Percentiles rank a stretch among this genome's conserved stretches.
phyloP scores from a whole-genome alignment of 2,888 invertebrate genomes.

The Drosophila buzzatii region DNA sequence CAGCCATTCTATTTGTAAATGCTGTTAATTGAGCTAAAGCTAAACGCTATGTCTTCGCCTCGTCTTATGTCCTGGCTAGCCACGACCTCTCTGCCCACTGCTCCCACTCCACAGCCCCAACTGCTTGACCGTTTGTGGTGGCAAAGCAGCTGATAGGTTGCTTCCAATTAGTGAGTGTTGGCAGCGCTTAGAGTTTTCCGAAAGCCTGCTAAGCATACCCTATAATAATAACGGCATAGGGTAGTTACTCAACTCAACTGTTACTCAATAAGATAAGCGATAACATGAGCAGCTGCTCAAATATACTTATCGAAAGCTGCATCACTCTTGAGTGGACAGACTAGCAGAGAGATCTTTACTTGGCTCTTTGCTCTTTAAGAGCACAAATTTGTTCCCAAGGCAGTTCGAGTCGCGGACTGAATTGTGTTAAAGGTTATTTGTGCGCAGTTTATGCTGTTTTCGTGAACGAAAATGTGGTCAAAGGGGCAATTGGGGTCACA shows the following conservation, averaged over 20 bases:
- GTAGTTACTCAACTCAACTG: no score
- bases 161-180: slow-evolving; percentile 54
- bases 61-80: slow-evolving; percentile 25
- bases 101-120: background rate
- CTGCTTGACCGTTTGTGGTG: slow-evolving; percentile 7
- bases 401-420: background rate
- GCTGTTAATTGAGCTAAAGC: slow-evolving; percentile 78
- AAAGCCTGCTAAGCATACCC: slow-evolving; percentile 24
- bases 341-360: background rate
- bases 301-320: background rate
- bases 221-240: background rate
- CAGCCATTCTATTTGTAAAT: slow-evolving; percentile 65
- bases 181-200: slow-evolving; percentile 26
- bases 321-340: background rate
- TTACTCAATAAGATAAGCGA: background rate
- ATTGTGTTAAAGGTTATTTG: background rate
- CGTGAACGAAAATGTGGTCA: background rate
- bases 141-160: slow-evolving; percentile 30
- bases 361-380: no score
- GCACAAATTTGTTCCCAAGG: background rate
- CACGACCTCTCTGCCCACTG: background rate
- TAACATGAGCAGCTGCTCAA: background rate
- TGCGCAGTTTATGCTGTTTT: background rate
- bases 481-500: slow-evolving; percentile 11
- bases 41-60: slow-evolving; percentile 58